Base-by-base conservation (phyloP, 2,888 invertebrate species). In the Stictocephala bisonia region DNA sequence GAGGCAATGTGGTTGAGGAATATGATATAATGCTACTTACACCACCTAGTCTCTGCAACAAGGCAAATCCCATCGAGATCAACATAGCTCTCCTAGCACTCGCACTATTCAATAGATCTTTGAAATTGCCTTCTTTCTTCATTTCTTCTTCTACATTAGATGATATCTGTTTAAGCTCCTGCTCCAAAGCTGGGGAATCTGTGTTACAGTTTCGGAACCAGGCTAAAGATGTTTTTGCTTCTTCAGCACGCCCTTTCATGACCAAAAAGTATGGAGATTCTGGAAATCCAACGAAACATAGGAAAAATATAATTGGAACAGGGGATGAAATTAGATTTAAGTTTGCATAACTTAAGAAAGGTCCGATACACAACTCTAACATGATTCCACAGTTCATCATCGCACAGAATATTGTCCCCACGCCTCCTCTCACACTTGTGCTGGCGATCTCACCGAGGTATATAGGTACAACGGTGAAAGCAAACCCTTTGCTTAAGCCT, bases 21-120 rank as follows among this genome's bases (percentile, higher is more conserved):
- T 89, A 90, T 3, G 89, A 87, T 4, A 89, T 85, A 11, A 90
- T 86, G 0, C 89, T 89, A 72, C 89, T 88, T 74, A 89, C 89
- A 0, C 90, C 90, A 79, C 88, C 88, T 68, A 90, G 85, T 80
- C 92, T 91, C 29, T 79, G 79, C 29, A 79, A 73, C 7, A 74
- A 66, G 3, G 78, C 77, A 18, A 78, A 64, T 26, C 75, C 31
- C 7, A 68, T 7, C 0, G 78, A 75, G 41, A 79, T 78, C 31
- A 78, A 41, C 20, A 77, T 27, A 1, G 78, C 78, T 67, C 51
- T 64, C 13, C 78, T 73, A 44, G 77, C 77, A 2, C 73, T 72
- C n/a, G 60, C 35, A 3, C 74, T 75, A 7, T 66, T 31, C 2
- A 78, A 40, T 4, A 79, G 53, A 53, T 79, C 78, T 9, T 71